A percentile compares a stretch with the other conserved stretches of the same genome.
phyloP scores from a whole-genome alignment of 1,140 invertebrate genomes.

The Geopemphigus sp. region DNA sequence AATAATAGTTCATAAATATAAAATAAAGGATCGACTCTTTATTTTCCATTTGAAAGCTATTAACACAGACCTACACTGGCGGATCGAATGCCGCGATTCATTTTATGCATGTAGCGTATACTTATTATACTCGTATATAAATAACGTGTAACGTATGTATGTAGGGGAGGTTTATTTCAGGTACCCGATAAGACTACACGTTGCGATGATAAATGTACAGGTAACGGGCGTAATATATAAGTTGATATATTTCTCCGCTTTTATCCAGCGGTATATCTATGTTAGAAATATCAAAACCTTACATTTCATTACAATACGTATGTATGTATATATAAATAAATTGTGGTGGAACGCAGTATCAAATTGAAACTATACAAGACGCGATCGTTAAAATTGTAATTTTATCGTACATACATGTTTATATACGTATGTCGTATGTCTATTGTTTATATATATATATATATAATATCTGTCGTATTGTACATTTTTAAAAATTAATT shows the following conservation, averaged over 20 bases:
- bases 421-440: too few relatives aligned
- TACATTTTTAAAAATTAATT: too few relatives aligned
- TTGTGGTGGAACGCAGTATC: background rate
- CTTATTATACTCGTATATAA: too few relatives aligned
- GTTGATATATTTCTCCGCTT: background rate
- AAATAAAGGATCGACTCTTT: background rate
- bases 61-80: background rate
- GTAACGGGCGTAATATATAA: background rate
- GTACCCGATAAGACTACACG: background rate
- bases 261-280: background rate
- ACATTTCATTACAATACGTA: background rate
- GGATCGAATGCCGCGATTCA: background rate
- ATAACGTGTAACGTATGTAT: background rate
- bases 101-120: background rate
- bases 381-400: background rate
- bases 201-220: background rate
- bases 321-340: background rate
- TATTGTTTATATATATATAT: too few relatives aligned
- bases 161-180: background rate
- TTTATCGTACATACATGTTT: too few relatives aligned
- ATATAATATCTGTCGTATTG: too few relatives aligned
- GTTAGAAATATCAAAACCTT: background rate
- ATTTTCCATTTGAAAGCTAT: background rate
- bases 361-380: background rate
- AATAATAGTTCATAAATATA: constrained; percentile 3